These are phyloP conservation scores for Neelides sp. DNA, from an alignment of 1,140 invertebrate genomes.

Conservation along the genomic window DNA sequence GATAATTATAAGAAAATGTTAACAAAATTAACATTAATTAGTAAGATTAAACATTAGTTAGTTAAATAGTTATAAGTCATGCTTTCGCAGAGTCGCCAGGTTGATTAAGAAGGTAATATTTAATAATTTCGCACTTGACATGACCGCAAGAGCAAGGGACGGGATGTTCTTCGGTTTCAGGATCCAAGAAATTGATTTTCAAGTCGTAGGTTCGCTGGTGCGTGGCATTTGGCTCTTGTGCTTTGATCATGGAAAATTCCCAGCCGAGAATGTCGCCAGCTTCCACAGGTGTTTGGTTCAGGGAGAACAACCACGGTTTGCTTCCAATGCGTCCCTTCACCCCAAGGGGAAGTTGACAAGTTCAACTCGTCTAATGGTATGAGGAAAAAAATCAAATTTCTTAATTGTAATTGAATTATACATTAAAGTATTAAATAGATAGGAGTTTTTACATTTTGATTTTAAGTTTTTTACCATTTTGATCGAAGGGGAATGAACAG, in stretches of 20 bases:
- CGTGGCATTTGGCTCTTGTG: constrained; percentile 37
- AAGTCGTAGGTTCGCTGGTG: constrained; percentile 56
- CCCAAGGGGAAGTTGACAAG: constrained; percentile 61
- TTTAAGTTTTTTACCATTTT: constrained; percentile 9
- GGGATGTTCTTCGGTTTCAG: constrained; percentile 55
- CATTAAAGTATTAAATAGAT: too few species aligned
- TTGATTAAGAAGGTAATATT: constrained; percentile 41
- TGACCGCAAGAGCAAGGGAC: constrained; percentile 59
- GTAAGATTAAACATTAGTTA: too few species aligned
- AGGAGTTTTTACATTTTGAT: background rate
- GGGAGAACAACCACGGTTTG: constrained; percentile 65
- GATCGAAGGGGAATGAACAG: constrained; percentile 34
- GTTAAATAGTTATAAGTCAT: too few species aligned
- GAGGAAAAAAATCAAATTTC: background rate
- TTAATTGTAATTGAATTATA: background rate
- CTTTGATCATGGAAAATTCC: constrained; percentile 44
- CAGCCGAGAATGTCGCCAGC: constrained; percentile 52
- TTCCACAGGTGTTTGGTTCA: constrained; percentile 33
- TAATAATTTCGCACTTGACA: constrained; percentile 62
- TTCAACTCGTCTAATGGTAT: constrained; percentile 33
- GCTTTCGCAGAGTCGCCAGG: too few species aligned
- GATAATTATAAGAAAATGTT: too few species aligned
- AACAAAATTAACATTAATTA: too few species aligned
- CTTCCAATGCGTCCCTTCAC: constrained; percentile 86
- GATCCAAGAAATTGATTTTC: constrained; percentile 53